A percentile compares a stretch with the other conserved stretches of the same genome.
Evolutionary conservation across 2,113 vertebrate species (phyloP).

Genomic region (Candoia aspera): DNA sequence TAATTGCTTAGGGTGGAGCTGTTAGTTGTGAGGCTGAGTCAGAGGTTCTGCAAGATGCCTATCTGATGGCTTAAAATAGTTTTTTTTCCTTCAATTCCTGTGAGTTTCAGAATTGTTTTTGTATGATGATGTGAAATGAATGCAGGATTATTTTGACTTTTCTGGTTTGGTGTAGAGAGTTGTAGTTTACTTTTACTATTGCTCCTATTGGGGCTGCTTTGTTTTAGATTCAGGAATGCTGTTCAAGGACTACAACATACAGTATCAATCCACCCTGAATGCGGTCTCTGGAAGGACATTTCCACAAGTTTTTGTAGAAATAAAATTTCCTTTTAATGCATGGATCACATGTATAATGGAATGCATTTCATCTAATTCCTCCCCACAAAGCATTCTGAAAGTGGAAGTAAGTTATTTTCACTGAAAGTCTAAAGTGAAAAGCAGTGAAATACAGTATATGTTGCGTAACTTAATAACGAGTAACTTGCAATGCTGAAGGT

Average conservation of each 20-base stretch:
- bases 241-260: not conserved
- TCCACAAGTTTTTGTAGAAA: not conserved
- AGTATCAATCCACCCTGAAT: not conserved
- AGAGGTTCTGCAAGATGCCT: not conserved
- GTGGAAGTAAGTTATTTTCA: not conserved
- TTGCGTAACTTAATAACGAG: not conserved
- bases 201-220: not conserved
- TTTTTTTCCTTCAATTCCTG: not conserved
- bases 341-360: not conserved
- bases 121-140: not conserved
- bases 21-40: not conserved
- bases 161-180: not conserved
- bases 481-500: not conserved
- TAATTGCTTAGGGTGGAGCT: not conserved
- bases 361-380: not conserved
- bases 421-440: not conserved
- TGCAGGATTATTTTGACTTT: not conserved
- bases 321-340: not conserved
- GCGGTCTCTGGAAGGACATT: not conserved
- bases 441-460: not conserved
- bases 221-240: not conserved
- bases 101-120: not conserved
- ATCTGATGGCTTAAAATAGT: not conserved
- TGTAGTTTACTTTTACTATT: not conserved
- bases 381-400: not conserved